phyloP scores from a whole-genome alignment of 2,888 invertebrate genomes.

The Eupithecia abbreviata region DNA sequence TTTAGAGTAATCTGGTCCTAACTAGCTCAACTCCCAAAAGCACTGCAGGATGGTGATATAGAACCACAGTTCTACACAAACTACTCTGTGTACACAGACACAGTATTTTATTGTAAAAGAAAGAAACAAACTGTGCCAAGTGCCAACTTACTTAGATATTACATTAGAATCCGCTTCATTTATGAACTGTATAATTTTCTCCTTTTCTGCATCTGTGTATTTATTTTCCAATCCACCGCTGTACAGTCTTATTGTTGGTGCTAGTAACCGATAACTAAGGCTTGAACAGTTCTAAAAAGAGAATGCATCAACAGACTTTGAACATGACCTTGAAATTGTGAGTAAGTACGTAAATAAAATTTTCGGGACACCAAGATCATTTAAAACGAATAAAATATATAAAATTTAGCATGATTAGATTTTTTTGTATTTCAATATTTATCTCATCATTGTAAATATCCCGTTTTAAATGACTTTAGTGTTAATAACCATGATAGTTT shows the following conservation, averaged over 20 bases:
- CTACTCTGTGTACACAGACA: background rate
- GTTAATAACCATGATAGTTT: too few species aligned
- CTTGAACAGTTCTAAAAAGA: conserved; percentile 50
- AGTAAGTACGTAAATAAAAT: background rate
- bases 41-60: too few species aligned
- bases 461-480: too few species aligned
- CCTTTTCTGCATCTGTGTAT: conserved; percentile 66
- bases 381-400: too few species aligned
- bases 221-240: conserved; percentile 59
- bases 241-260: conserved; percentile 46
- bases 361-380: background rate
- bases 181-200: conserved; percentile 70
- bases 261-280: conserved; percentile 37
- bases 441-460: too few species aligned
- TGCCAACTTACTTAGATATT: conserved; percentile 61
- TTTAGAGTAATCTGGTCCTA: too few species aligned
- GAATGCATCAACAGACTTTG: background rate
- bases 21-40: too few species aligned
- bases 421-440: too few species aligned
- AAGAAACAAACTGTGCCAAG: background rate
- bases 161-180: conserved; percentile 61
- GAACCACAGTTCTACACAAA: background rate
- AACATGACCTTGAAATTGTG: background rate
- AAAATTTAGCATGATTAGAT: too few species aligned
- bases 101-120: background rate